These are phyloP conservation scores for Forbesichthys papilliferus DNA, from an alignment of 2,113 vertebrate genomes.

Conservation along the genomic window DNA sequence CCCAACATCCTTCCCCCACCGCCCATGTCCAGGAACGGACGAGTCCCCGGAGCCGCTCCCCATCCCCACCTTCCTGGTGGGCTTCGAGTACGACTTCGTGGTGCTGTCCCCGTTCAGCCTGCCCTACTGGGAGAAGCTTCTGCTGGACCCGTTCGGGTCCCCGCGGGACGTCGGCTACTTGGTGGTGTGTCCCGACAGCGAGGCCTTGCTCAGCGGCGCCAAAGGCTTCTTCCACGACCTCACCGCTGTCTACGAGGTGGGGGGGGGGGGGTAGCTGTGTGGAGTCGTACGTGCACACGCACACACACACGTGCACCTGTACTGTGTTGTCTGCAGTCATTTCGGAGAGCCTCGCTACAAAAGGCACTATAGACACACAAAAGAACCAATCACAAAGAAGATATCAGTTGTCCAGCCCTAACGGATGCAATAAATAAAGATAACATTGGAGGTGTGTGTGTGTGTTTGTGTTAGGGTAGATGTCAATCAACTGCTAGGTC, in stretches of 20 bases:
- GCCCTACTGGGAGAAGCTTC: slow-evolving; percentile 97
- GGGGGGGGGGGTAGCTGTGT: slow-evolving; percentile 1
- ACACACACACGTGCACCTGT: too few species aligned
- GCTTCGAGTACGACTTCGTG: slow-evolving; percentile 96
- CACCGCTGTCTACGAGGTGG: slow-evolving; percentile 94
- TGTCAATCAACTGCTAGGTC: too few species aligned
- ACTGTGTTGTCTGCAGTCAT: too few species aligned
- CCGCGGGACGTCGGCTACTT: slow-evolving; percentile 96
- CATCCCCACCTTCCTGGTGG: slow-evolving; percentile 97
- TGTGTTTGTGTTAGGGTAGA: too few species aligned
- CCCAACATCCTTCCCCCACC: neutral
- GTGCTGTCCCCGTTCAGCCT: slow-evolving; percentile 97
- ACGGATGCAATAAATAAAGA: too few species aligned
- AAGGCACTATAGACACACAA: too few species aligned
- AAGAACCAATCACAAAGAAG: too few species aligned
- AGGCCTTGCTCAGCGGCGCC: slow-evolving; percentile 93
- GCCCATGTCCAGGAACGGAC: slow-evolving; percentile 85
- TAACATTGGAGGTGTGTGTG: too few species aligned
- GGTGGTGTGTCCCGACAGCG: slow-evolving; percentile 96
- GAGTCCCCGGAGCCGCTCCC: slow-evolving; percentile 98
- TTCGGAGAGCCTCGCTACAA: too few species aligned
- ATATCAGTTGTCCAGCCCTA: too few species aligned
- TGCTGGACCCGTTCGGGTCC: slow-evolving; percentile 95
- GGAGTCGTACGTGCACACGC: too few species aligned
- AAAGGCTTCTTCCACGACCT: slow-evolving; percentile 96